These are phyloP conservation scores for Eristalis arbustorum DNA, from an alignment of 2,888 invertebrate species.

Conservation along the genomic window DNA sequence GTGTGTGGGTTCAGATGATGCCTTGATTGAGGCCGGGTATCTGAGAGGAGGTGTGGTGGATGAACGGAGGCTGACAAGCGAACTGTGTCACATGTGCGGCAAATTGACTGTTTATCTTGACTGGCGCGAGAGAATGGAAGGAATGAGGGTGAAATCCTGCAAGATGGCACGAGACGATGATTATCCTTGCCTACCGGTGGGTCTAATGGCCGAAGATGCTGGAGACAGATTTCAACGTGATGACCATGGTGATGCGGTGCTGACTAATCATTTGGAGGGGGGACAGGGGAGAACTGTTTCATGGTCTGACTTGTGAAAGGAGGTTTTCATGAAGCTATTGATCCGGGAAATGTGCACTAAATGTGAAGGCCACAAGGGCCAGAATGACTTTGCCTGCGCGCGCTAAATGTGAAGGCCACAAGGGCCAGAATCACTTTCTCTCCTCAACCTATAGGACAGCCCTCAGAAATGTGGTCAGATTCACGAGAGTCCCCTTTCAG, in stretches of 20 bases:
- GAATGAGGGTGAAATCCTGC: background rate
- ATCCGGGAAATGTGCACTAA: too few species aligned
- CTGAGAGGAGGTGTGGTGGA: background rate
- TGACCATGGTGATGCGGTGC: background rate
- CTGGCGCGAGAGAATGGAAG: background rate
- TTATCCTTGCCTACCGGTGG: background rate
- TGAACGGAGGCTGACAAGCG: background rate
- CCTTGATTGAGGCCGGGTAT: conserved; percentile 10
- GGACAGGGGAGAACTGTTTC: background rate
- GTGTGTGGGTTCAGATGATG: background rate
- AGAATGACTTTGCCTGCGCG: too few species aligned
- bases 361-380: too few species aligned
- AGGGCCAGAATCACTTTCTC: too few species aligned
- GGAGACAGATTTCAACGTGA: background rate
- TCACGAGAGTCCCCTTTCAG: too few species aligned
- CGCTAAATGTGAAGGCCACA: too few species aligned
- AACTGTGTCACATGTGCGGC: conserved; percentile 44
- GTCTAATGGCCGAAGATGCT: background rate
- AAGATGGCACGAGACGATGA: background rate
- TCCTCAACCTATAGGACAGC: too few species aligned
- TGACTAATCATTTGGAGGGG: background rate
- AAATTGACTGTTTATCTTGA: conserved; percentile 42
- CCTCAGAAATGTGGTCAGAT: background rate
- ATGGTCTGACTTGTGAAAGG: background rate
- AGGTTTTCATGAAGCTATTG: too few species aligned